Percentiles rank a stretch among this genome's conserved stretches.
Conservation (phyloP, 1,140 invertebrate genomes). For the Heliconius hewitsoni region DNA sequence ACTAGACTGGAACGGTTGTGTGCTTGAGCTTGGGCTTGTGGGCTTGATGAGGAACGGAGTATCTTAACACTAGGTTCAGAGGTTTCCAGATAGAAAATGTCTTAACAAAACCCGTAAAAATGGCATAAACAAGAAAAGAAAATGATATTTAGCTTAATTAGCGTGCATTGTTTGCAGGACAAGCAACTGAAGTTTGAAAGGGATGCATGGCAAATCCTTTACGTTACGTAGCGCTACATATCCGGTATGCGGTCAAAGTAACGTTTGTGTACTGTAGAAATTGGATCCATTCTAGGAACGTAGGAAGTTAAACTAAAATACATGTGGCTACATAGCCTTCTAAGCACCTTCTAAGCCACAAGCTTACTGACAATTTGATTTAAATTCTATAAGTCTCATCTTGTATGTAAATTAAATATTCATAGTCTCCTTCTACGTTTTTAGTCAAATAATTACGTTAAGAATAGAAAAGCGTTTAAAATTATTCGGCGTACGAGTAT, state of each 20-base stretch:
- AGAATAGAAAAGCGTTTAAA: no score
- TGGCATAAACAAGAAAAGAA: background rate
- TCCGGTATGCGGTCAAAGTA: constrained; percentile 12
- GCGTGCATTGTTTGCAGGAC: background rate
- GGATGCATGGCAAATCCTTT: constrained; percentile 6
- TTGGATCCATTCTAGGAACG: background rate
- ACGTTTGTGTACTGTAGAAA: constrained; percentile 12
- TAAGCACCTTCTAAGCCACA: background rate
- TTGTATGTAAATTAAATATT: no score
- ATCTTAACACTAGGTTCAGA: no score
- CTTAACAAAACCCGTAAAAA: no score
- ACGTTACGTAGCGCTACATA: background rate
- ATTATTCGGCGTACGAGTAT: no score
- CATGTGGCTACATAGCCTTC: background rate
- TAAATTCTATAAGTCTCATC: background rate
- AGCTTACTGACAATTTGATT: background rate
- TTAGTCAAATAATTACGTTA: no score
- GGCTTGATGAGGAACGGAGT: no score
- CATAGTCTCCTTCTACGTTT: no score
- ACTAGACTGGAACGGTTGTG: background rate
- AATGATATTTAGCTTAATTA: background rate
- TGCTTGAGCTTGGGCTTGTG: no score
- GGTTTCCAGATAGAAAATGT: no score
- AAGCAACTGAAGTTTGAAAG: background rate
- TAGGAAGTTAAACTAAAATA: background rate